phyloP scores from a whole-genome alignment of 2,113 vertebrate genomes.

The Ranitomeya imitator region DNA sequence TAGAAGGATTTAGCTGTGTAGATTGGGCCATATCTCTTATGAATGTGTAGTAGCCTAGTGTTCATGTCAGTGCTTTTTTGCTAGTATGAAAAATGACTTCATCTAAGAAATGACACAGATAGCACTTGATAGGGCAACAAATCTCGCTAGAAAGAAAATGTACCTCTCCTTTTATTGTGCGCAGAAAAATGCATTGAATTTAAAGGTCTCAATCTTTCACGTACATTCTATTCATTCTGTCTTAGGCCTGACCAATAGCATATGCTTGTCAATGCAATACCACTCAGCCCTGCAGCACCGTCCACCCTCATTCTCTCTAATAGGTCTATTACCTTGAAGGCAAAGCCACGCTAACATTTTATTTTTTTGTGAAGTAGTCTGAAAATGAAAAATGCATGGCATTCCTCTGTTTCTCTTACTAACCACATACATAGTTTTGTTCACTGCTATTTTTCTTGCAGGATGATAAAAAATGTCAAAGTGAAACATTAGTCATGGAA shows the following conservation, averaged over 20 bases:
- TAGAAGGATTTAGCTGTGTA: neutral
- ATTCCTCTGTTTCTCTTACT: neutral
- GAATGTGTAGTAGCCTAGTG: neutral
- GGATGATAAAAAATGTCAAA: neutral
- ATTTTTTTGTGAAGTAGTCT: neutral
- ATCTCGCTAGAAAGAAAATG: slow-evolving; percentile 37
- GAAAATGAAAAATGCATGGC: neutral
- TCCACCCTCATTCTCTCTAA: neutral
- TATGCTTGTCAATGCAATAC: slow-evolving; percentile 16
- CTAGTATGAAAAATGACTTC: slow-evolving; percentile 27
- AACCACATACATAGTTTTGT: neutral
- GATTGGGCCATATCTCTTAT: neutral
- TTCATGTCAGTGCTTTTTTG: neutral
- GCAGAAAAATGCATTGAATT: slow-evolving; percentile 50
- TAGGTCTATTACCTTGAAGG: slow-evolving; percentile 23
- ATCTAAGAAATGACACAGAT: slow-evolving; percentile 42
- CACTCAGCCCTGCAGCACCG: neutral
- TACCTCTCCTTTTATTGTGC: slow-evolving; percentile 32
- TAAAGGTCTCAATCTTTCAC: slow-evolving; percentile 45
- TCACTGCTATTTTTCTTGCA: neutral
- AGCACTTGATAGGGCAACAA: slow-evolving; percentile 46
- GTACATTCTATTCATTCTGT: slow-evolving; percentile 35
- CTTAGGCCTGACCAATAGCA: slow-evolving; percentile 8
- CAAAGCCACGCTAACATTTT: neutral
- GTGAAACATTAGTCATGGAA: neutral